Percentiles rank a stretch among this genome's conserved stretches.
Evolutionary conservation across 1,140 invertebrate species (phyloP).

Genomic region (Calephelis nemesis): DNA sequence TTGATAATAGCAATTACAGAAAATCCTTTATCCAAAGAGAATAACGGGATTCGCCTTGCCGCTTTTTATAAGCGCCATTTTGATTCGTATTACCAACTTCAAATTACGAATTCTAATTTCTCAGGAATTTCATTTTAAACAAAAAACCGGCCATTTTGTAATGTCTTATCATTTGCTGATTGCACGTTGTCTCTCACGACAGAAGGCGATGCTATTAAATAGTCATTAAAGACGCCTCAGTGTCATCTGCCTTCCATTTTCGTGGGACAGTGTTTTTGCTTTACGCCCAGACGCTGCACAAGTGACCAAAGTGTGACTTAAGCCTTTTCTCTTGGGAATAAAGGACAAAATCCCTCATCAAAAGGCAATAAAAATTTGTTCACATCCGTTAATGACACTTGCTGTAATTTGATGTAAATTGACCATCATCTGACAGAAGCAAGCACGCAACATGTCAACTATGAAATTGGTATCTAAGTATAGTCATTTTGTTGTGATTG

Average conservation of each 20-base stretch:
- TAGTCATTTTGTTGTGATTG: conserved; percentile 68
- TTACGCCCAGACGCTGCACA: conserved; percentile 43
- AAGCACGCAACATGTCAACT: conserved; percentile 75
- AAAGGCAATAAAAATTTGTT: conserved; percentile 42
- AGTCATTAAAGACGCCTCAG: conserved; percentile 73
- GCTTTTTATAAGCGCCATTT: conserved; percentile 20
- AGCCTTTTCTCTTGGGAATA: conserved; percentile 30
- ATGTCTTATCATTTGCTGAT: conserved; percentile 72
- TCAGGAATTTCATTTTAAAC: conserved; percentile 53
- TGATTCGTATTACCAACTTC: conserved; percentile 20
- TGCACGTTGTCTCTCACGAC: conserved; percentile 60
- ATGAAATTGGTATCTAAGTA: conserved; percentile 71
- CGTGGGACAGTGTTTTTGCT: conserved; percentile 69
- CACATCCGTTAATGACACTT: conserved; percentile 66
- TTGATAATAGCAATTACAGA: conserved; percentile 46
- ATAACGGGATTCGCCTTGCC: conserved; percentile 26
- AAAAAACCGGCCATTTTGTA: conserved; percentile 50
- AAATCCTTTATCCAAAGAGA: conserved; percentile 37
- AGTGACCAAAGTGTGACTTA: conserved; percentile 20
- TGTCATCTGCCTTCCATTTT: conserved; percentile 74
- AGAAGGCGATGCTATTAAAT: conserved; percentile 74
- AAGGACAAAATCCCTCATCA: conserved; percentile 23
- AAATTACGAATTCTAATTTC: conserved; percentile 36
- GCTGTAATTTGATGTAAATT: conserved; percentile 76
- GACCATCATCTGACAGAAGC: conserved; percentile 53